Percentiles rank a stretch among this genome's conserved stretches.
phyloP scores from a whole-genome alignment of 2,888 invertebrate genomes.

The Conchocele bisecta region DNA sequence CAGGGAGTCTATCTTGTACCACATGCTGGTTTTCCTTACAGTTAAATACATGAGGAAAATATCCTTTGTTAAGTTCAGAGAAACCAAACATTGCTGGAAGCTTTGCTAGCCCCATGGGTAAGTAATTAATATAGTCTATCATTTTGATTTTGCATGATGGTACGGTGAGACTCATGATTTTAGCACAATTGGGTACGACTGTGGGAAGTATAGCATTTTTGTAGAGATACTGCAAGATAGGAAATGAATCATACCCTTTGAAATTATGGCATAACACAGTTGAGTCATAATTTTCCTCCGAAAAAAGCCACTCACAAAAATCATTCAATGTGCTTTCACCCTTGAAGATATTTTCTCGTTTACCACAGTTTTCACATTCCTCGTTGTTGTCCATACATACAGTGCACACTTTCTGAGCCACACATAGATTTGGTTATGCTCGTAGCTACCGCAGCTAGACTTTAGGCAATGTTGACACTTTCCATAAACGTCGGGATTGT shows the following conservation, averaged over 20 bases:
- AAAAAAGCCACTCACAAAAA: conserved; percentile 45
- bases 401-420: conserved; percentile 30
- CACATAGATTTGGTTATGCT: conserved; percentile 28
- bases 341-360: conserved; percentile 21
- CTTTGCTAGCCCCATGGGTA: conserved; percentile 39
- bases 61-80: conserved; percentile 31
- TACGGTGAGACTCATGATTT: conserved; percentile 16
- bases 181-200: conserved; percentile 24
- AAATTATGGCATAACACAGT: conserved; percentile 48
- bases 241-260: conserved; percentile 45
- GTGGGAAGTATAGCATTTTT: conserved; percentile 17
- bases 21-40: no score
- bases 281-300: conserved; percentile 17
- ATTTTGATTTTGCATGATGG: not conserved
- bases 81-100: conserved; percentile 35
- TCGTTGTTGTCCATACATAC: conserved; percentile 13
- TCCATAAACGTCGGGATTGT: not conserved
- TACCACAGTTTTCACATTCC: conserved; percentile 26
- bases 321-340: conserved; percentile 25
- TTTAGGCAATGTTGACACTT: conserved; percentile 33
- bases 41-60: conserved; percentile 45
- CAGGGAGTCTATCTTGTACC: conserved; percentile 13
- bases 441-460: conserved; percentile 9
- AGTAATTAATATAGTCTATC: conserved; percentile 39
- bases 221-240: conserved; percentile 27